Conservation (phyloP, 2,888 invertebrate species). For the Eudasyphora cyanicolor region DNA sequence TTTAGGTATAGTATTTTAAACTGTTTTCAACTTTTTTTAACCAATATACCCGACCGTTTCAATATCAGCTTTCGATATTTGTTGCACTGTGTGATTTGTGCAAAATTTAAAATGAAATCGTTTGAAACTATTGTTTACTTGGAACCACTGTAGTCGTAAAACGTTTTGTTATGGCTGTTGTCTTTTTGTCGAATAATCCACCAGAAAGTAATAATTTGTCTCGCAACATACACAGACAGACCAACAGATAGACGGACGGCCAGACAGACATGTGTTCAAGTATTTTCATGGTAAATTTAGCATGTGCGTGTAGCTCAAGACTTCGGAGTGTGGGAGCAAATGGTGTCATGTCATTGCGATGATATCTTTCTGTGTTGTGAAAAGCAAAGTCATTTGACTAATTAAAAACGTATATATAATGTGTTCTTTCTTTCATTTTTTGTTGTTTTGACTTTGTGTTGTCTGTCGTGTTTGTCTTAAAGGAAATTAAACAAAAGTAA, state of each 20-base stretch:
- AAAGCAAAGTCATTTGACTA: conserved; percentile 37
- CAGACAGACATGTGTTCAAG: not conserved
- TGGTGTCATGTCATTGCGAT: conserved; percentile 2
- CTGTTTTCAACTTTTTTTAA: too few relatives aligned
- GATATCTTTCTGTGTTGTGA: not conserved
- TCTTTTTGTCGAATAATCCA: not conserved
- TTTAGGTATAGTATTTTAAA: too few relatives aligned
- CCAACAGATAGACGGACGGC: not conserved
- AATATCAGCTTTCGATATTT: too few relatives aligned
- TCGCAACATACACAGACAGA: not conserved
- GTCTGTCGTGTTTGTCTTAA: not conserved
- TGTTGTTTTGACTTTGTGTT: not conserved
- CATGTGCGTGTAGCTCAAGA: not conserved
- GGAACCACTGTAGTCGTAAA: too few relatives aligned
- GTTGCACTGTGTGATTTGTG: too few relatives aligned
- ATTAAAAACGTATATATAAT: conserved; percentile 43
- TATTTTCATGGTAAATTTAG: conserved; percentile 44
- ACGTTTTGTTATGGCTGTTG: not conserved
- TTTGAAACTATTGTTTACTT: too few relatives aligned
- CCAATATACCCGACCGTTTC: too few relatives aligned
- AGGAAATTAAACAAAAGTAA: conserved; percentile 11
- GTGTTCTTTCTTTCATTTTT: too few relatives aligned
- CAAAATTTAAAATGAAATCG: too few relatives aligned
- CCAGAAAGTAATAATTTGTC: not conserved
- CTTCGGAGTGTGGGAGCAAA: too few relatives aligned